These are phyloP conservation scores for Rhynchopsitta pachyrhyncha DNA, from an alignment of 2,113 vertebrate genomes.

Conservation along the genomic window DNA sequence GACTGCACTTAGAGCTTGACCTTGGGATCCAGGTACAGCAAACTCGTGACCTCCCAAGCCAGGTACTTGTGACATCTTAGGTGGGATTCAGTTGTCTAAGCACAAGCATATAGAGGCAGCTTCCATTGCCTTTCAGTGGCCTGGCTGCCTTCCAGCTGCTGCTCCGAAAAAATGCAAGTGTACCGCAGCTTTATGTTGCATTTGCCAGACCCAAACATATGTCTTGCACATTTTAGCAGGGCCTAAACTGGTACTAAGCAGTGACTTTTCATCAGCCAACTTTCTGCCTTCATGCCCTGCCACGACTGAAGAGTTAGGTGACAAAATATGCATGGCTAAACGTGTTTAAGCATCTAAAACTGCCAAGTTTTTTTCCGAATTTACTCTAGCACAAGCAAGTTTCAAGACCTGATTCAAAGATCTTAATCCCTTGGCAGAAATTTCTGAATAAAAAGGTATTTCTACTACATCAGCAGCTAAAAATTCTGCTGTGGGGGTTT, in stretches of 20 bases:
- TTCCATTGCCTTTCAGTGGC: background rate
- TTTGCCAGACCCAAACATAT: constrained; percentile 5
- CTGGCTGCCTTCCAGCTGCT: background rate
- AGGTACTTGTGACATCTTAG: background rate
- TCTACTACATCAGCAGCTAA: constrained; percentile 33
- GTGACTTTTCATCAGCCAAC: background rate
- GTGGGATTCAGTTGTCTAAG: background rate
- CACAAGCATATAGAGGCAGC: background rate
- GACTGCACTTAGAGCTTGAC: background rate
- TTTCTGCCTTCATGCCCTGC: background rate
- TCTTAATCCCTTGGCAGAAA: constrained; percentile 2
- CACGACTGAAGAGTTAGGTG: background rate
- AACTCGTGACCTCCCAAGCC: background rate
- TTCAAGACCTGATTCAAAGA: background rate
- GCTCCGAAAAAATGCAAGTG: background rate
- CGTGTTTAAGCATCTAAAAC: background rate
- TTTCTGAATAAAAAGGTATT: background rate
- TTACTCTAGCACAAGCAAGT: background rate
- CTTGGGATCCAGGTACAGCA: background rate
- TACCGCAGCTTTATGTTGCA: background rate
- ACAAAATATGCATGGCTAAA: background rate
- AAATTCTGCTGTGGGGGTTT: background rate
- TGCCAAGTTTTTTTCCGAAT: background rate
- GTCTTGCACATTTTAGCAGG: background rate
- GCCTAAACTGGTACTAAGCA: background rate